Evolutionary conservation across 2,113 vertebrate genomes (phyloP), one percentile per base, ranked within the genome.

Genomic region (Blennius ocellaris): DNA sequence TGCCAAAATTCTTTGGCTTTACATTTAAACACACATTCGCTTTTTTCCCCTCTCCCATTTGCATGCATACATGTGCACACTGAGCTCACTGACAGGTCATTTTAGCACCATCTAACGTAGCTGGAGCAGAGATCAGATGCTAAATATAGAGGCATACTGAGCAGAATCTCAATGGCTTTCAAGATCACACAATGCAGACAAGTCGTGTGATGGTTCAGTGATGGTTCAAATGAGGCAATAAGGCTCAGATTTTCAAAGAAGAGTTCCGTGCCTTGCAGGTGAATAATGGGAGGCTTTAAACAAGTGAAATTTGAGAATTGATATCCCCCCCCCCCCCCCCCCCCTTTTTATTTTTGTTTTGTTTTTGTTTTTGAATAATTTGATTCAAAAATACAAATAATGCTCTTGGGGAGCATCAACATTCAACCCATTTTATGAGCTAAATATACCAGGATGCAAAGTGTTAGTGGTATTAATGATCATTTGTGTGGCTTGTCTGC

Each of bases 91-190:
- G 86, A 83, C 79, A 81, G 81, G 83, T 84, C 76, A 84, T 78
- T 87, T 80, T 76, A 78, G 58, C 63, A 81, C 73, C 76, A 57
- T 78, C 70, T 77, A 73, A 76, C 74, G 45, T 65, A 69, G 76
- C 67, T 53, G 38, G 64, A 65, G 54, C 61, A 82, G 63, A 60
- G 78, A 75, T 57, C 41, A 55, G 59, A 16, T 41, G 66, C 80
- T 87, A 81, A 86, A 83, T 81, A 87, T 80, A 82, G 78, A 80
- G 9, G 10, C 8, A 11, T 60, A 60, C 41, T 45, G 69, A 82
- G 65, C 17, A 55, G 82, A 89, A 82, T 86, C 80, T 63, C 79
- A 90, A 82, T 16, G 61, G 66, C 64, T 73, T 73, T 71, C 47
- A 61, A 65, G 68, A 80, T 86, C 84, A 75, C 61, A 71, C 43